A percentile compares a stretch with the other conserved stretches of the same genome.
Conservation (phyloP, 2,888 invertebrate species). For the Drosophila nigritarsus region DNA sequence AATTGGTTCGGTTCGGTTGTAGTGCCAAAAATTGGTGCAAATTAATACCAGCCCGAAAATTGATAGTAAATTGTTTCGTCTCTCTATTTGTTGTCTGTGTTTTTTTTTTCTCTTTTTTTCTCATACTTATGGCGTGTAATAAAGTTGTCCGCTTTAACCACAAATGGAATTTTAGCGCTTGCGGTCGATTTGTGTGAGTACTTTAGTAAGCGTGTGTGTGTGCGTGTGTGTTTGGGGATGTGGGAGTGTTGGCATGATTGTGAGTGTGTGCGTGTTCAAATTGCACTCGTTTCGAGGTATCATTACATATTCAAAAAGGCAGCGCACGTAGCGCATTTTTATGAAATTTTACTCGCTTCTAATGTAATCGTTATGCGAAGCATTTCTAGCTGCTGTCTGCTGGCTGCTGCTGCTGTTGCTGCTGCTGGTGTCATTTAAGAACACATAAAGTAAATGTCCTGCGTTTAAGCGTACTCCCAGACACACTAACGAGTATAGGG, state of each 20-base stretch:
- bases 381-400: slow-evolving; percentile 47
- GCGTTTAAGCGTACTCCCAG: slow-evolving; percentile 53
- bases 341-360: slow-evolving; percentile 77
- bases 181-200: slow-evolving; percentile 57
- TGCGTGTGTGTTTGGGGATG: slow-evolving; percentile 18
- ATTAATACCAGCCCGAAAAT: slow-evolving; percentile 68
- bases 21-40: slow-evolving; percentile 69
- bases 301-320: slow-evolving; percentile 78
- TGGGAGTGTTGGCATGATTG: slow-evolving; percentile 26
- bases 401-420: slow-evolving; percentile 32
- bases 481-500: slow-evolving; percentile 52
- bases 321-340: slow-evolving; percentile 74
- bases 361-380: slow-evolving; percentile 75
- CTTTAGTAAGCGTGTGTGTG: slow-evolving; percentile 20
- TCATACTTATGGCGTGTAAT: slow-evolving; percentile 63
- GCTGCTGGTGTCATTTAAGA: slow-evolving; percentile 69
- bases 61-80: slow-evolving; percentile 65
- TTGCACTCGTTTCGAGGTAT: slow-evolving; percentile 67
- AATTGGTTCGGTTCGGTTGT: slow-evolving; percentile 57
- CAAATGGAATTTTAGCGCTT: slow-evolving; percentile 76
- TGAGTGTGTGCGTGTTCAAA: slow-evolving; percentile 56
- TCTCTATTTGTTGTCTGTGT: slow-evolving; percentile 20
- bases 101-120: slow-evolving; percentile 19
- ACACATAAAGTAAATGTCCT: slow-evolving; percentile 82
- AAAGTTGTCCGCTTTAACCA: slow-evolving; percentile 66